A percentile compares a stretch with the other conserved stretches of the same genome.
These are phyloP conservation scores for Ophion slaviceki DNA, from an alignment of 2,888 invertebrate species.

Conservation along the genomic window DNA sequence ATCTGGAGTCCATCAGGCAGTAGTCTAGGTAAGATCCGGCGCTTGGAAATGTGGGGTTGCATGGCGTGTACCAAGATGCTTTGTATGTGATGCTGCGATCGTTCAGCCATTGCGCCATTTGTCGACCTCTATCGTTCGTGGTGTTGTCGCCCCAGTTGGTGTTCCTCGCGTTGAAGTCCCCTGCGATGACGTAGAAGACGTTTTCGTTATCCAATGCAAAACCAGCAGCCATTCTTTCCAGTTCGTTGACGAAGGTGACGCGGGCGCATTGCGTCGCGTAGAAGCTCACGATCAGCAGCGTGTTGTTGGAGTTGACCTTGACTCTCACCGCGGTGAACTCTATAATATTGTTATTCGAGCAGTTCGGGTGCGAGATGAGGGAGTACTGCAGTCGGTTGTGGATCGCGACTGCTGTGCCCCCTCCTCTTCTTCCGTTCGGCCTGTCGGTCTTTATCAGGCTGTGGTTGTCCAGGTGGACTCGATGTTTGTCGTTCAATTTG, in stretches of 20 bases:
- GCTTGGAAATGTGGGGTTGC: slow-evolving; percentile 19
- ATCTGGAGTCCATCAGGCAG: slow-evolving; percentile 36
- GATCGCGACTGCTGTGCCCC: slow-evolving; percentile 51
- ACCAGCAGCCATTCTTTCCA: slow-evolving; percentile 17
- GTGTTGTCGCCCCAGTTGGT: slow-evolving; percentile 27
- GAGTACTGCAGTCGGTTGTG: slow-evolving; percentile 7
- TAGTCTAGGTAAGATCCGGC: slow-evolving; percentile 44
- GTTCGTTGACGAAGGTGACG: slow-evolving; percentile 27
- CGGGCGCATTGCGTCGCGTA: slow-evolving; percentile 42
- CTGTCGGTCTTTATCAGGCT: slow-evolving; percentile 27
- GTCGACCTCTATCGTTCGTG: slow-evolving; percentile 40
- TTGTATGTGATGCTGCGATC: slow-evolving; percentile 7
- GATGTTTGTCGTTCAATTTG: no score
- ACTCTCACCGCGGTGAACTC: slow-evolving; percentile 45
- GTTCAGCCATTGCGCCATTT: slow-evolving; percentile 11
- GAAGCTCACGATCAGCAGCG: slow-evolving; percentile 20
- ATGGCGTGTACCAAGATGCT: slow-evolving; percentile 26
- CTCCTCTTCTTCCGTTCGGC: slow-evolving; percentile 19
- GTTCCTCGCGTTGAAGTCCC: slow-evolving; percentile 50
- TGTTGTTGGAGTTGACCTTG: neutral
- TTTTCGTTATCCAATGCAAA: neutral
- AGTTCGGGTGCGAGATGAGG: slow-evolving; percentile 8
- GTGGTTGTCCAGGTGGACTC: slow-evolving; percentile 8
- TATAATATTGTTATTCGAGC: slow-evolving; percentile 20
- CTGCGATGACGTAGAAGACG: slow-evolving; percentile 45